A percentile compares a stretch with the other conserved stretches of the same genome.
Conservation (phyloP, 2,888 invertebrate species). For the Eugnorisma glareosa region DNA sequence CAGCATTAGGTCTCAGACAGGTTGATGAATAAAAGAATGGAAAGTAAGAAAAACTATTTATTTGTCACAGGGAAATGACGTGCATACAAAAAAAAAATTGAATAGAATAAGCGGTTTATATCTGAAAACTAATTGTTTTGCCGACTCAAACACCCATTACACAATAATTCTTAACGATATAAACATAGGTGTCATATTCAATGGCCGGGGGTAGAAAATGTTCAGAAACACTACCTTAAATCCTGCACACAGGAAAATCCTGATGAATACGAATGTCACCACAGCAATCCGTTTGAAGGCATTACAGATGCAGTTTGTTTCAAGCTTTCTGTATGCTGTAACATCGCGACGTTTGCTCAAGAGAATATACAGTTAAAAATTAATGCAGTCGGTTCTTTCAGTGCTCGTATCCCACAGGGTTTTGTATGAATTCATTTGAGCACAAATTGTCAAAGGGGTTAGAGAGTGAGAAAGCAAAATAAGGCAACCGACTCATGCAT, state of each 20-base stretch:
- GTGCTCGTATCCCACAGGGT: constrained; percentile 7
- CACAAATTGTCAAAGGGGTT: neutral
- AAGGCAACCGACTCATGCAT: neutral
- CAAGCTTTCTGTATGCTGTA: constrained; percentile 3
- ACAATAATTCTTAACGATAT: no score
- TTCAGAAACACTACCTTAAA: neutral
- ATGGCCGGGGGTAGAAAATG: no score
- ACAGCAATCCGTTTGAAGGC: constrained; percentile 12
- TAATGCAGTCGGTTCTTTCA: constrained; percentile 14
- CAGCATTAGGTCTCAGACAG: no score
- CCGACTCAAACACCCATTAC: no score
- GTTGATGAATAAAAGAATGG: no score
- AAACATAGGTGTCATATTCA: no score
- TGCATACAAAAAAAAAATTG: no score
- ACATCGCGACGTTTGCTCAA: neutral
- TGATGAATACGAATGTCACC: constrained; percentile 8
- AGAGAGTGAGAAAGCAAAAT: neutral
- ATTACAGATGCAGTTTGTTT: constrained; percentile 24
- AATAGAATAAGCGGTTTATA: no score
- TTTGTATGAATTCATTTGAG: neutral
- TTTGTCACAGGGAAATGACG: no score
- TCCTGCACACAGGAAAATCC: neutral
- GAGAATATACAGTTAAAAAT: constrained; percentile 19
- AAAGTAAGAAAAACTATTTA: no score
- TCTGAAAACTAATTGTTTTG: no score